phyloP scores from a whole-genome alignment of 2,888 invertebrate species.

The Orthosia incerta region DNA sequence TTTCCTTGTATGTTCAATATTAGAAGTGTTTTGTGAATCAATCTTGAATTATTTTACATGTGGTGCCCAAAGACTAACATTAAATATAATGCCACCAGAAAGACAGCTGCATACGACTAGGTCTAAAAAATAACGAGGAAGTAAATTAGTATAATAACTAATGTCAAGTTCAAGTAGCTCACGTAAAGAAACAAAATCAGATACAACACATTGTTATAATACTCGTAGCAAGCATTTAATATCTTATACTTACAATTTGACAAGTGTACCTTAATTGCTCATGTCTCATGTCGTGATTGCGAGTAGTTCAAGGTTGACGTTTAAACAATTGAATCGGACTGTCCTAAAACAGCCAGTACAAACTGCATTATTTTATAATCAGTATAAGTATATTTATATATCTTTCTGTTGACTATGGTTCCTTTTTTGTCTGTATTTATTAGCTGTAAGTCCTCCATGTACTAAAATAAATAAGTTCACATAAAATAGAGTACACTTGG shows the following conservation, averaged over 20 bases:
- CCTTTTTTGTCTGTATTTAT: too few relatives aligned
- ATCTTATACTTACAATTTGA: constrained; percentile 17
- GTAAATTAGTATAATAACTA: background rate
- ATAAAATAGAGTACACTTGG: background rate
- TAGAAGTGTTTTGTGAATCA: background rate
- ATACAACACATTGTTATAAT: background rate
- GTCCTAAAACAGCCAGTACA: constrained; percentile 22
- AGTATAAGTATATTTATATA: too few relatives aligned
- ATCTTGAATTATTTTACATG: background rate
- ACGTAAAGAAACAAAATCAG: constrained; percentile 4
- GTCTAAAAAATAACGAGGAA: background rate
- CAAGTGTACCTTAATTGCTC: constrained; percentile 18
- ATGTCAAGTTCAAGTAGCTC: constrained; percentile 48
- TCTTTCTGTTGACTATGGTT: too few relatives aligned
- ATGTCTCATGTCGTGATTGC: constrained; percentile 43
- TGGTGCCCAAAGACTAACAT: background rate
- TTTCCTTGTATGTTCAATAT: too few relatives aligned
- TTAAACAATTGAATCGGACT: background rate
- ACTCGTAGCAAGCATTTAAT: constrained; percentile 10
- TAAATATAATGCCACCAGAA: background rate
- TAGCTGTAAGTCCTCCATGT: too few relatives aligned
- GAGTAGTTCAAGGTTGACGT: constrained; percentile 42
- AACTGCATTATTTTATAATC: background rate
- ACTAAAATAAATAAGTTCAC: too few relatives aligned
- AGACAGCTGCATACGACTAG: background rate